A percentile compares a stretch with the other conserved stretches of the same genome.
These are phyloP conservation scores for Vireo griseus DNA, from an alignment of 2,797 vertebrate species.

Conservation along the genomic window DNA sequence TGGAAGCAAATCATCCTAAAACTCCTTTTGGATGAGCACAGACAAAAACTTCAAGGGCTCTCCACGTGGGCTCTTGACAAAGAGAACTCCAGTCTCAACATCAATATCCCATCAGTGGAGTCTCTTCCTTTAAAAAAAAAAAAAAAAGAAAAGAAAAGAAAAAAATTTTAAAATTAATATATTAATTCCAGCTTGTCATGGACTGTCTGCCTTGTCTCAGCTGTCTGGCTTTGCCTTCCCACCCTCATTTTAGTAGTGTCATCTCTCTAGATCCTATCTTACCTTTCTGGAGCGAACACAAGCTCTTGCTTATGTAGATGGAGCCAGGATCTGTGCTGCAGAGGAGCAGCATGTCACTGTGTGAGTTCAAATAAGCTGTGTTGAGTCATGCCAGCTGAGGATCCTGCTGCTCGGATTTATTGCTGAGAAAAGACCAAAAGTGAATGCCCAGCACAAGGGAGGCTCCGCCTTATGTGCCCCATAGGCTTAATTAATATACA, in stretches of 20 bases:
- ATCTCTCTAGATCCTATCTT: constrained; percentile 24
- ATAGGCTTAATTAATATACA: constrained; percentile 32
- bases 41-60: neutral
- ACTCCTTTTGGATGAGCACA: neutral
- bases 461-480: constrained; percentile 6
- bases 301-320: neutral
- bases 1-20: neutral
- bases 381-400: constrained; percentile 35
- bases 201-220: neutral
- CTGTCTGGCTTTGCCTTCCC: neutral
- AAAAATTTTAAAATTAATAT: neutral
- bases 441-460: constrained; percentile 14
- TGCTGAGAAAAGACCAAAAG: constrained; percentile 32
- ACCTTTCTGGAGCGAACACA: constrained; percentile 14
- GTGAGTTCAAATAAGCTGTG: neutral
- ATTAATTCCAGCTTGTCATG: neutral
- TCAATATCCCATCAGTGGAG: neutral
- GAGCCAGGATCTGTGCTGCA: neutral
- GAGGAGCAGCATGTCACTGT: neutral
- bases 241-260: neutral
- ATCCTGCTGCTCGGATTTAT: constrained; percentile 2
- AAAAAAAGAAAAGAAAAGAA: too few species aligned
- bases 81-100: neutral
- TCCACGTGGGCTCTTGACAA: neutral
- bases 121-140: neutral